Evolutionary conservation across 1,140 invertebrate species (phyloP).

Genomic region (Bactericera cockerelli): DNA sequence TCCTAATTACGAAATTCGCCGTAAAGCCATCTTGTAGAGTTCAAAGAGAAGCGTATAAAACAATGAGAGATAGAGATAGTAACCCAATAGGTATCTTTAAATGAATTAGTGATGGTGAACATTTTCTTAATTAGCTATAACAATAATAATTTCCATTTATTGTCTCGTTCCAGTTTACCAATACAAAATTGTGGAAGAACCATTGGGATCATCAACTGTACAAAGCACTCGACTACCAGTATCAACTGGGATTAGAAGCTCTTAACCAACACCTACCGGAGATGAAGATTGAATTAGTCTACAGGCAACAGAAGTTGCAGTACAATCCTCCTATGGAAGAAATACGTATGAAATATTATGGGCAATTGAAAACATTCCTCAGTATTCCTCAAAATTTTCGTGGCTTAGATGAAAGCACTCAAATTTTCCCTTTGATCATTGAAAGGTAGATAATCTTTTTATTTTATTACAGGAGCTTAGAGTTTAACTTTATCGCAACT

Average conservation of each 20-base stretch:
- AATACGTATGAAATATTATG: slow-evolving; percentile 74
- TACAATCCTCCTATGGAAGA: slow-evolving; percentile 77
- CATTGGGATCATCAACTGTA: slow-evolving; percentile 93
- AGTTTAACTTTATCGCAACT: no score
- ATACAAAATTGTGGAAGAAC: slow-evolving; percentile 78
- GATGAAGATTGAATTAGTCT: slow-evolving; percentile 66
- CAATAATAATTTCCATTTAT: no score
- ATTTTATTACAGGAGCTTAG: no score
- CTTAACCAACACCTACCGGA: slow-evolving; percentile 70
- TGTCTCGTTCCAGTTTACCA: slow-evolving; percentile 41
- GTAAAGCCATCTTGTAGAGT: no score
- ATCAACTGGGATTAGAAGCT: slow-evolving; percentile 61
- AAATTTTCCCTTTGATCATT: slow-evolving; percentile 57
- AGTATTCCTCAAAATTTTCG: slow-evolving; percentile 73
- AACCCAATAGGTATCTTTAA: no score
- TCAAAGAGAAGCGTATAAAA: no score
- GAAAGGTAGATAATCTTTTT: no score
- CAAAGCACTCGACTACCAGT: slow-evolving; percentile 83
- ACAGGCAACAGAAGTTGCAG: slow-evolving; percentile 45
- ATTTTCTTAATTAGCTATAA: no score
- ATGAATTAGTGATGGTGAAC: no score
- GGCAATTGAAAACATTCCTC: slow-evolving; percentile 73
- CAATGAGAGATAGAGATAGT: no score
- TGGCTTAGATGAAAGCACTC: slow-evolving; percentile 46
- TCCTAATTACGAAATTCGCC: no score